Evolutionary conservation across 2,113 vertebrate species (phyloP), one percentile per base, ranked within the genome.

Genomic region (Corythoichthys haematopterus): DNA sequence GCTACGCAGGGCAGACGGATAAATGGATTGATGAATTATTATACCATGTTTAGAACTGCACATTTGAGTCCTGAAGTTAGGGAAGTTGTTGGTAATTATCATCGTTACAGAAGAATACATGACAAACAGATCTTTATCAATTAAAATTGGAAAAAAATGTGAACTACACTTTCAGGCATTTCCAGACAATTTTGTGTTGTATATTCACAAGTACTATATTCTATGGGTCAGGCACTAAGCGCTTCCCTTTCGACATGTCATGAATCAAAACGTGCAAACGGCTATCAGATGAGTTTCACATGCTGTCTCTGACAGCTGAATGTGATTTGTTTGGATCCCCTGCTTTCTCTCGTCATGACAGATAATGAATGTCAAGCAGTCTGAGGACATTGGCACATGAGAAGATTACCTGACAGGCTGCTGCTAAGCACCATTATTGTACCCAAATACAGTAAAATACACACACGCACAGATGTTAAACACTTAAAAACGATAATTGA

Each of bases 271-370:
- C 64, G 53, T 43, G 65, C 35, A 20, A 55, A 35, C 0, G 28
- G 65, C 74, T 83, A 88, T 87, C 84, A 83, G 83, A 87, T 87
- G 63, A 85, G 86, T 87, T 88, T 84, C 87, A 88, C 84, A 85
- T 68, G 83, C 66, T 51, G 82, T 73, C 72, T 81, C 77, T 75
- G 86, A 84, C 79, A 77, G 70, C 74, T 78, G 80, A 45, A 28
- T 40, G 77, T 43, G 82, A 86, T 85, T 76, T 70, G 74, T 84
- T 87, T 71, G 80, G 80, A 90, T 86, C 82, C 76, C 65, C 70
- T 14, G 50, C 78, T 65, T 82, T 87, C 86, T 71, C 73, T 50
- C 76, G 5, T 40, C 68, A 61, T 87, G 87, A 89, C 79, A 75
- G 85, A 91, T 89, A 85, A 87, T 68, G 35, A 71, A 76, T 82